These are phyloP conservation scores for Paramacrobiotus metropolitanus DNA, from an alignment of 1,140 invertebrate genomes.

Conservation along the genomic window DNA sequence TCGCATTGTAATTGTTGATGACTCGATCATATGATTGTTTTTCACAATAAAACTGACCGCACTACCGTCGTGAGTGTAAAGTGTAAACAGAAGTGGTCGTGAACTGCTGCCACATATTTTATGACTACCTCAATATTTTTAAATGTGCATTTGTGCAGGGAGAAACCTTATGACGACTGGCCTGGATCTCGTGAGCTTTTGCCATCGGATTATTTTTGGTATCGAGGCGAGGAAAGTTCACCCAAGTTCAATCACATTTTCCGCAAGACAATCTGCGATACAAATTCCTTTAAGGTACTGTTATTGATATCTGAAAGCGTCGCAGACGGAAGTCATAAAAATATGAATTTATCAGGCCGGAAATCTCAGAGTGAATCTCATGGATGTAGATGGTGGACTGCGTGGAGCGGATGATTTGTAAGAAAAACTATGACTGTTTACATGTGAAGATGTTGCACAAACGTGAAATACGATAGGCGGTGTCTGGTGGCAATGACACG, in stretches of 20 bases:
- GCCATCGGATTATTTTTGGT: neutral
- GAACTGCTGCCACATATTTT: no score
- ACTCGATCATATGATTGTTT: no score
- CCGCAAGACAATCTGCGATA: neutral
- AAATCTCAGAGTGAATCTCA: neutral
- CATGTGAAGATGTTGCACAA: no score
- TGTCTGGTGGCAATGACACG: no score
- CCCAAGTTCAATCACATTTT: neutral
- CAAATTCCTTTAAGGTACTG: neutral
- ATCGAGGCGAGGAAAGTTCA: neutral
- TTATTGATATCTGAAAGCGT: neutral
- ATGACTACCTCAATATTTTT: no score
- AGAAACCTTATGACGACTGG: neutral
- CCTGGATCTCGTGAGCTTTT: neutral
- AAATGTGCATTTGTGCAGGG: no score
- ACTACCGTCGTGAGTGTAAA: no score
- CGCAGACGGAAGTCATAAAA: no score
- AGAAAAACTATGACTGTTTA: neutral
- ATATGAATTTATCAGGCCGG: neutral
- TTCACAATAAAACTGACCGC: no score
- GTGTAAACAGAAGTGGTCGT: no score
- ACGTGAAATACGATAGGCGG: no score
- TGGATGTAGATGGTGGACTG: neutral
- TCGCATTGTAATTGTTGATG: no score
- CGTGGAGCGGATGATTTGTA: slow-evolving; percentile 2